A percentile compares a stretch with the other conserved stretches of the same genome.
Conservation (phyloP, 1,140 invertebrate species). For the Cecropterus lyciades region DNA sequence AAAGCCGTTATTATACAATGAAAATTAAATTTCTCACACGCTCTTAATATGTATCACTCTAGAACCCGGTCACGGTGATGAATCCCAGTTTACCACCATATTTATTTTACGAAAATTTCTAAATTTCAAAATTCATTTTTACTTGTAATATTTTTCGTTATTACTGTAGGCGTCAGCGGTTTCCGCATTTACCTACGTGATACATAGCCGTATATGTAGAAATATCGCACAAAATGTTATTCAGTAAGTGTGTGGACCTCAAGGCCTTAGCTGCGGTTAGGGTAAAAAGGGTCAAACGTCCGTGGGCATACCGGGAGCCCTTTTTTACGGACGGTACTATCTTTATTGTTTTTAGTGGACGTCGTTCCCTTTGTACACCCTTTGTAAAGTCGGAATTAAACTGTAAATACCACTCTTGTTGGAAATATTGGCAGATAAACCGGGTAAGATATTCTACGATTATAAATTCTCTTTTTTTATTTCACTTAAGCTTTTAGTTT, state of each 20-base stretch:
- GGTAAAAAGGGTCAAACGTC: constrained; percentile 32
- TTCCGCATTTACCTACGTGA: too few relatives aligned
- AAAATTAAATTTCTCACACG: too few relatives aligned
- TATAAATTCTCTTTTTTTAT: not conserved
- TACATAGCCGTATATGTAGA: too few relatives aligned
- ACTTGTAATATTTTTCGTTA: too few relatives aligned
- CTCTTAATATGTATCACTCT: too few relatives aligned
- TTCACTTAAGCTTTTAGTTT: not conserved
- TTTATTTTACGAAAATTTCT: too few relatives aligned
- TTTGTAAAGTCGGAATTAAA: constrained; percentile 7
- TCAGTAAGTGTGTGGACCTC: constrained; percentile 13
- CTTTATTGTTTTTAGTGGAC: constrained; percentile 32
- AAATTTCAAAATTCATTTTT: too few relatives aligned
- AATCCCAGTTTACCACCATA: too few relatives aligned
- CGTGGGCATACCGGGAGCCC: constrained; percentile 12
- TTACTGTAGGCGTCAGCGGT: too few relatives aligned
- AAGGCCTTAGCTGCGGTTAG: constrained; percentile 26
- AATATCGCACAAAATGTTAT: constrained; percentile 19
- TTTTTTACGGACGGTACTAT: constrained; percentile 26
- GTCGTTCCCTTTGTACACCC: constrained; percentile 3
- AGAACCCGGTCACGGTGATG: too few relatives aligned
- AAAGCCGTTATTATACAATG: too few relatives aligned
- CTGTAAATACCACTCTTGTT: not conserved
- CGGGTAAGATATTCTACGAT: not conserved
- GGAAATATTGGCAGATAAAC: not conserved